These are phyloP conservation scores for Spisula solida DNA, from an alignment of 2,888 invertebrate species.

Conservation along the genomic window DNA sequence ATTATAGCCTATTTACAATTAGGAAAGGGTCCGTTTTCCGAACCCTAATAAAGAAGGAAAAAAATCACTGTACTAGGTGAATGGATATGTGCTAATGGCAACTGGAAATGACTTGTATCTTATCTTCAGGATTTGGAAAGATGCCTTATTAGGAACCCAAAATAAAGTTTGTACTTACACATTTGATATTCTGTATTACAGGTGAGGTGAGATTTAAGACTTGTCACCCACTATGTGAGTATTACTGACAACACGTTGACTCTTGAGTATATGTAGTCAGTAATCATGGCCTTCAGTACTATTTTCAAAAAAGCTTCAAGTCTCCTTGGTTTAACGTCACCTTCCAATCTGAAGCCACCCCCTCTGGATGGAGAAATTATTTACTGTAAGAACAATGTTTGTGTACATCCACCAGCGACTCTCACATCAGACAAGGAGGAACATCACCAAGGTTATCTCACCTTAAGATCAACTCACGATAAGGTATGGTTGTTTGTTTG, in stretches of 20 bases:
- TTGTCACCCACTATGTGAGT: neutral
- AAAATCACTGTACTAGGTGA: too few relatives aligned
- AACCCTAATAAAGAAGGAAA: too few relatives aligned
- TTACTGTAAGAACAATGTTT: conserved; percentile 96
- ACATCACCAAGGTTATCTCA: conserved; percentile 97
- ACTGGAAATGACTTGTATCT: too few relatives aligned
- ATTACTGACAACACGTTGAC: neutral
- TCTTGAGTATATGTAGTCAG: neutral
- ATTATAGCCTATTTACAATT: too few relatives aligned
- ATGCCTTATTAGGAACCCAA: too few relatives aligned
- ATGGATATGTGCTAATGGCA: too few relatives aligned
- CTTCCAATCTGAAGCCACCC: conserved; percentile 83
- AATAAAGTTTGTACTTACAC: too few relatives aligned
- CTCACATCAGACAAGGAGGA: conserved; percentile 94
- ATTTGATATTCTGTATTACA: neutral
- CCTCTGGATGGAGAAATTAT: conserved; percentile 89
- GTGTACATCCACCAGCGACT: conserved; percentile 97
- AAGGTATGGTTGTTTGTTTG: conserved; percentile 80
- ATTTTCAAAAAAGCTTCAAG: conserved; percentile 86
- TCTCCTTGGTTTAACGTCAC: conserved; percentile 82
- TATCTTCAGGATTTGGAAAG: too few relatives aligned
- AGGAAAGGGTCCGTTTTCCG: too few relatives aligned
- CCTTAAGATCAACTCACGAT: conserved; percentile 91
- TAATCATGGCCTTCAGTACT: conserved; percentile 81
- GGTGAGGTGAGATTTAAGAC: neutral